These are phyloP conservation scores for Heliconius sara DNA, from an alignment of 2,888 invertebrate genomes.

Conservation along the genomic window DNA sequence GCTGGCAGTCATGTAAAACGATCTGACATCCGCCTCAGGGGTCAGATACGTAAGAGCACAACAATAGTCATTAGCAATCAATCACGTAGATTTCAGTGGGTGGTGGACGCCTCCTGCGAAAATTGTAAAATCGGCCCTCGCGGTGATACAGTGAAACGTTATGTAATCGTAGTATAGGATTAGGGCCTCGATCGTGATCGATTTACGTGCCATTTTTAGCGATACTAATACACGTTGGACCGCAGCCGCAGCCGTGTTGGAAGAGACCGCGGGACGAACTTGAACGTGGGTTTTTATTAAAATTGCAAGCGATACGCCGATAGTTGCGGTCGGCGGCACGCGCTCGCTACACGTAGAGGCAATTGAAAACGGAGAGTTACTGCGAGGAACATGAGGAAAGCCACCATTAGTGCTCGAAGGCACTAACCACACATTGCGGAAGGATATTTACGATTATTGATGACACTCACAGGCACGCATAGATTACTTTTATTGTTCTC, in stretches of 20 bases:
- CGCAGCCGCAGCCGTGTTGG: slow-evolving; percentile 49
- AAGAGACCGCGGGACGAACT: slow-evolving; percentile 55
- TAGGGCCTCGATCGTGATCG: slow-evolving; percentile 56
- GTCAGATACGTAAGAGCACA: slow-evolving; percentile 66
- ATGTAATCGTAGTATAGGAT: slow-evolving; percentile 44
- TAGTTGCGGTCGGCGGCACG: slow-evolving; percentile 74
- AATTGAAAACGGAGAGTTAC: slow-evolving; percentile 80
- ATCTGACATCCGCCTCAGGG: slow-evolving; percentile 58
- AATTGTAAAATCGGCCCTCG: slow-evolving; percentile 68
- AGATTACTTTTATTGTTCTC: not conserved
- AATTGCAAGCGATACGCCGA: slow-evolving; percentile 66
- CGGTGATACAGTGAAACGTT: slow-evolving; percentile 59
- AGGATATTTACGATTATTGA: slow-evolving; percentile 36
- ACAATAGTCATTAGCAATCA: slow-evolving; percentile 81
- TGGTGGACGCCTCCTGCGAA: slow-evolving; percentile 56
- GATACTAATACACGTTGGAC: slow-evolving; percentile 45
- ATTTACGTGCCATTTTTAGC: slow-evolving; percentile 48
- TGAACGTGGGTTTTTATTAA: slow-evolving; percentile 72
- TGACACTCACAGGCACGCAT: not conserved
- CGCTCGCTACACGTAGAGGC: slow-evolving; percentile 71
- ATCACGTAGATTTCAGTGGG: slow-evolving; percentile 70
- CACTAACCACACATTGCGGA: slow-evolving; percentile 48
- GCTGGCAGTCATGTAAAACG: slow-evolving; percentile 49
- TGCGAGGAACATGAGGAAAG: slow-evolving; percentile 71
- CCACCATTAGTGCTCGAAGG: slow-evolving; percentile 74